Conservation (phyloP, 2,888 invertebrate species). For the Eristalinus sepulchralis region DNA sequence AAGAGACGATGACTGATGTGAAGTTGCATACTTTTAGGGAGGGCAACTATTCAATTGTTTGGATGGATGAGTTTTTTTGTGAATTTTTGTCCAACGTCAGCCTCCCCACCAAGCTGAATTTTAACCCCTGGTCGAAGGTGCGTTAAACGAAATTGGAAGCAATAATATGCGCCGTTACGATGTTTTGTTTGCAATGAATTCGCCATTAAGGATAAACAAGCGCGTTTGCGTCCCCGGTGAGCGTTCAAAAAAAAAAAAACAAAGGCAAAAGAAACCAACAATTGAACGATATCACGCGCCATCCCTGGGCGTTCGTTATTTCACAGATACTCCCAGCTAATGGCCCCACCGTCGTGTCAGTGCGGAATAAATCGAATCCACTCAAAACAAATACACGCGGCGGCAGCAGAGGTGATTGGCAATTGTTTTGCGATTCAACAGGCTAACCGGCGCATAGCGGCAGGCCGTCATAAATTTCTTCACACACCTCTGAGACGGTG, state of each 20-base stretch:
- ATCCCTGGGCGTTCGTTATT: conserved; percentile 35
- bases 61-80: too few species aligned
- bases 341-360: conserved; percentile 10
- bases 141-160: background rate
- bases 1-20: background rate
- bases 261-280: background rate
- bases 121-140: background rate
- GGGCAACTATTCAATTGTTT: background rate
- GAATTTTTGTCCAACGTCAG: too few species aligned
- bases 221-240: background rate
- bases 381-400: conserved; percentile 53
- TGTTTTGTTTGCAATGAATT: conserved; percentile 16
- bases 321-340: conserved; percentile 33
- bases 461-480: conserved; percentile 51
- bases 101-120: background rate
- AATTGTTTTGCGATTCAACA: conserved; percentile 51
- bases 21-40: background rate
- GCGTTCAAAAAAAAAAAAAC: background rate
- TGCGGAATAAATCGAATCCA: conserved; percentile 61
- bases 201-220: conserved; percentile 4
- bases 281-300: conserved; percentile 29
- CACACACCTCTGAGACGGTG: conserved; percentile 15
- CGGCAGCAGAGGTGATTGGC: background rate
- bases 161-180: background rate
- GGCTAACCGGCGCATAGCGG: conserved; percentile 13